Base-by-base conservation (phyloP, 2,888 invertebrate species). In the Drosophila mettleri region DNA sequence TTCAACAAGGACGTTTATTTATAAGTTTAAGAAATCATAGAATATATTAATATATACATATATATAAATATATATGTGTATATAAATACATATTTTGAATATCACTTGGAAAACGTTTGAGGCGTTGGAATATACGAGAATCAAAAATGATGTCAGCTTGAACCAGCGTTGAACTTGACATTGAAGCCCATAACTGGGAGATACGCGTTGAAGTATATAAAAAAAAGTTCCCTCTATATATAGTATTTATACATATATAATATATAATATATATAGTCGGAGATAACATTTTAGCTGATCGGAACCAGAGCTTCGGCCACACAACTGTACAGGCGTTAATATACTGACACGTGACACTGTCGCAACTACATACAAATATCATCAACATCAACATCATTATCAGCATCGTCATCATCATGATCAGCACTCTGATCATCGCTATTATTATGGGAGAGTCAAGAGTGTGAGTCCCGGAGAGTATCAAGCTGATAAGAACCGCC, bases 1-100 rank as follows among this genome's bases (percentile, higher is more conserved):
- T 69, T 77, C 64, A 49, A 64, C 90, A 90, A 90, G 90, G 90
- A 75, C 89, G 83, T 89, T 84, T 90, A 90, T 83, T 89, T 81
- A 74, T 60, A 78, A 58, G 38, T 39, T 48, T 20, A 33, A 14
- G 8, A 52, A 34, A 55, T 46, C 48, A 24, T 48, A 20, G 8
- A 33, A 20, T 22, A 46, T 16, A 16, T 45, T 10, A 8, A 24
- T 27, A 29, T 18, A 20, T 10, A 20, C 14, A 12, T 41, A 41
- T 41, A 45, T 45, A 27, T 48, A 41, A 38, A 46, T 27, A 22
- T n/a, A n/a, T n/a, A n/a, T n/a, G n/a, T n/a, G n/a, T n/a, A 33
- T 34, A 12, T 45, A 12, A 53, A 8, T 36, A 49, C 41, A 55
- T 43, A 63, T 57, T 41, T 36, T 67, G 51, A 60, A 61, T 57